These are phyloP conservation scores for Scomber scombrus DNA, from an alignment of 2,113 vertebrate genomes.

Conservation along the genomic window DNA sequence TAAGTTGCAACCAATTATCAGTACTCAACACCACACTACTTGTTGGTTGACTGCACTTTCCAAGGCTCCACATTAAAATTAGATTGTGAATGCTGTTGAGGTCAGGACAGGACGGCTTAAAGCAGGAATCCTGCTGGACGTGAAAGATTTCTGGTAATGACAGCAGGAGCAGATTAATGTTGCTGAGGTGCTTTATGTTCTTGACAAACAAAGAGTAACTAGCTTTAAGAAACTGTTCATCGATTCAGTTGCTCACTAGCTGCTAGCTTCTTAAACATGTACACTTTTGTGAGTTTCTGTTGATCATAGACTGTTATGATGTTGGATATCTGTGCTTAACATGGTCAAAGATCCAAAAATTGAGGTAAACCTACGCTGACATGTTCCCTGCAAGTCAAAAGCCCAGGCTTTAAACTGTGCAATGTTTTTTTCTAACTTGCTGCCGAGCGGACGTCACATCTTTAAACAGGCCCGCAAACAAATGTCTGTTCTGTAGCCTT, in stretches of 20 bases:
- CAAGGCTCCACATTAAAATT: slow-evolving; percentile 24
- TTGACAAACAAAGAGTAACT: slow-evolving; percentile 15
- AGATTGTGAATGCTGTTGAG: slow-evolving; percentile 31
- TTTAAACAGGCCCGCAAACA: no score
- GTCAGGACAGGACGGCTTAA: slow-evolving; percentile 9
- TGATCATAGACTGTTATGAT: no score
- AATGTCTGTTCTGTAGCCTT: no score
- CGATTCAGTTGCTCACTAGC: background rate
- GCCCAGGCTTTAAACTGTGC: no score
- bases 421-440: no score
- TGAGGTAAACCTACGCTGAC: no score
- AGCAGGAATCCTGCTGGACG: slow-evolving; percentile 12
- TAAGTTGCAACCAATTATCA: slow-evolving; percentile 18
- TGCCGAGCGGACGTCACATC: no score
- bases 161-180: slow-evolving; percentile 14
- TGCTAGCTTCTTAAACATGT: no score
- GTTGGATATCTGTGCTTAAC: no score
- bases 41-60: slow-evolving; percentile 4
- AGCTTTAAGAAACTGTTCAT: background rate
- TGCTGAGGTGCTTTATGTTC: slow-evolving; percentile 11
- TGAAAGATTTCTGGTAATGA: slow-evolving; percentile 39
- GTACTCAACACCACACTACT: slow-evolving; percentile 11
- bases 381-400: no score
- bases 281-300: no score
- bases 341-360: no score